phyloP scores from a whole-genome alignment of 2,888 invertebrate genomes.

The Lithodes maja region DNA sequence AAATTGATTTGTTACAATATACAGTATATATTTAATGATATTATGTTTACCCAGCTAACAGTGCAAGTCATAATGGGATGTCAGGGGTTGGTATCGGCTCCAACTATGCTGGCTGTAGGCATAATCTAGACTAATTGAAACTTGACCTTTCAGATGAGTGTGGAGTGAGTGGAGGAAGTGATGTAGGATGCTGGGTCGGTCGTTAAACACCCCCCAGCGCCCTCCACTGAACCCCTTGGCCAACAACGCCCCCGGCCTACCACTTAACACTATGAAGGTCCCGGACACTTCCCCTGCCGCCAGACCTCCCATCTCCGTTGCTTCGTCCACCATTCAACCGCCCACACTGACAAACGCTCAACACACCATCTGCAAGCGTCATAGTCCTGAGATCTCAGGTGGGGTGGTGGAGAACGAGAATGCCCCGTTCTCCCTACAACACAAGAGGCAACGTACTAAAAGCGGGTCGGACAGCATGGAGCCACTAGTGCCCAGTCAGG shows the following conservation, averaged over 20 bases:
- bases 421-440: slow-evolving; percentile 54
- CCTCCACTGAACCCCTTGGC: slow-evolving; percentile 60
- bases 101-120: background rate
- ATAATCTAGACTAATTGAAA: background rate
- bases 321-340: slow-evolving; percentile 26
- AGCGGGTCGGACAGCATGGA: slow-evolving; percentile 65
- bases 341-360: slow-evolving; percentile 30
- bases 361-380: slow-evolving; percentile 54
- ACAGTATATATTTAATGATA: too few species aligned
- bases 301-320: slow-evolving; percentile 16
- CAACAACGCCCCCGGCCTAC: slow-evolving; percentile 22
- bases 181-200: slow-evolving; percentile 49
- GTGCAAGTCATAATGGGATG: too few species aligned
- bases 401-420: slow-evolving; percentile 54
- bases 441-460: slow-evolving; percentile 67
- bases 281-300: slow-evolving; percentile 38
- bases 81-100: too few species aligned
- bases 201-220: slow-evolving; percentile 51
- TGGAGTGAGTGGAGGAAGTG: slow-evolving; percentile 15
- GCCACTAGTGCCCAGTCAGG: slow-evolving; percentile 35
- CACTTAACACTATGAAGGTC: slow-evolving; percentile 60
- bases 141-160: background rate
- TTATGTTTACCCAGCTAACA: too few species aligned
- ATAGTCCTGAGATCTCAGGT: slow-evolving; percentile 52
- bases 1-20: too few species aligned